Conservation (phyloP, 2,888 invertebrate species). For the Euclidia mi region DNA sequence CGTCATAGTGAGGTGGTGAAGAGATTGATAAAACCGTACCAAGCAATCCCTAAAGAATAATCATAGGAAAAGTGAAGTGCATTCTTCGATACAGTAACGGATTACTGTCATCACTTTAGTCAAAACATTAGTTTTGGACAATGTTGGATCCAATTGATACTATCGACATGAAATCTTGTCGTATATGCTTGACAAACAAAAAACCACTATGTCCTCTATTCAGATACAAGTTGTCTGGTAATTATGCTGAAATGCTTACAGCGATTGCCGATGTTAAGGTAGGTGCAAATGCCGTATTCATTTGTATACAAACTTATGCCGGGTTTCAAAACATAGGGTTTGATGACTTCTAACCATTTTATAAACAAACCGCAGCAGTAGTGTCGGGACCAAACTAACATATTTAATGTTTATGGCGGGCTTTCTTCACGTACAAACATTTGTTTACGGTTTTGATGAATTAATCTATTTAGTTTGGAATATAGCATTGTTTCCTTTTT, state of each 20-base stretch:
- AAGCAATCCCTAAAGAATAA: slow-evolving; percentile 51
- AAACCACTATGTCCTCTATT: slow-evolving; percentile 84
- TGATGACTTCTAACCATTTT: slow-evolving; percentile 16
- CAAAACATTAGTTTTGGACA: slow-evolving; percentile 53
- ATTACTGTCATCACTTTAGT: slow-evolving; percentile 66
- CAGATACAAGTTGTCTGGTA: slow-evolving; percentile 85
- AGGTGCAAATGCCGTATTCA: slow-evolving; percentile 33
- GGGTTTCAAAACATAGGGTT: slow-evolving; percentile 14
- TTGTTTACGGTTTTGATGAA: neutral
- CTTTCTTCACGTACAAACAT: slow-evolving; percentile 1
- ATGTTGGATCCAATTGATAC: slow-evolving; percentile 71
- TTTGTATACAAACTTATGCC: slow-evolving; percentile 28
- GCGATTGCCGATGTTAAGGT: slow-evolving; percentile 87
- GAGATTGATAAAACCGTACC: slow-evolving; percentile 36
- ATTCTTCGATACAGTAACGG: slow-evolving; percentile 61
- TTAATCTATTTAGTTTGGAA: too few relatives aligned
- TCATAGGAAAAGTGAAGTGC: slow-evolving; percentile 56
- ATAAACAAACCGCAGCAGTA: slow-evolving; percentile 24
- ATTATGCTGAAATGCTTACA: slow-evolving; percentile 88
- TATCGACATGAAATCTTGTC: slow-evolving; percentile 81
- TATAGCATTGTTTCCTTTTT: neutral
- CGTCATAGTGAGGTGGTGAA: slow-evolving; percentile 54
- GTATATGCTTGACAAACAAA: slow-evolving; percentile 82
- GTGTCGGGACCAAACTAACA: slow-evolving; percentile 30
- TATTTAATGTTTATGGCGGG: slow-evolving; percentile 12